Conservation (phyloP, 2,113 vertebrate species). For the Equus przewalskii region DNA sequence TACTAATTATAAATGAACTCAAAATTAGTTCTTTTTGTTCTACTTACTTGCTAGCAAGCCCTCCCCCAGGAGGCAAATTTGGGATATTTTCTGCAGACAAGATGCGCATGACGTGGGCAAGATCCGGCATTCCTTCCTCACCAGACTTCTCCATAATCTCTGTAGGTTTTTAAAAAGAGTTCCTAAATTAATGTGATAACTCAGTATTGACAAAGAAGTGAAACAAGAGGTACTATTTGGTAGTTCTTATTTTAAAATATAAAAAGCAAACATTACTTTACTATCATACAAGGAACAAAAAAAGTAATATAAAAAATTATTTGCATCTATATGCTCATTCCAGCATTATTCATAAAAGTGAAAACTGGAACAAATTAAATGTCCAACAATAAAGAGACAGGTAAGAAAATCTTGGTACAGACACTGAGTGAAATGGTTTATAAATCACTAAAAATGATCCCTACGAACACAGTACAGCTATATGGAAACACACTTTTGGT, state of each 20-base stretch:
- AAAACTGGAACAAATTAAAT: slow-evolving; percentile 31
- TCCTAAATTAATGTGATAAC: slow-evolving; percentile 71
- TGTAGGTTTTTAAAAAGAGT: slow-evolving; percentile 84
- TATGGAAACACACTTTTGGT: background rate
- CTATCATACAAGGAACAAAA: background rate
- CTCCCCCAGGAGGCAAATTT: slow-evolving; percentile 97
- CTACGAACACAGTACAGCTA: background rate
- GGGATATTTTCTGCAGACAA: slow-evolving; percentile 96
- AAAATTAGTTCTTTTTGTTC: slow-evolving; percentile 65
- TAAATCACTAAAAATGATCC: slow-evolving; percentile 31
- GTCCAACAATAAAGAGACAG: background rate
- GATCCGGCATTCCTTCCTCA: slow-evolving; percentile 97
- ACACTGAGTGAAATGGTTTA: background rate
- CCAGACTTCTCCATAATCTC: slow-evolving; percentile 96
- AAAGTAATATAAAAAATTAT: slow-evolving; percentile 18
- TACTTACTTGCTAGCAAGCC: slow-evolving; percentile 98
- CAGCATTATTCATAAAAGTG: slow-evolving; percentile 40
- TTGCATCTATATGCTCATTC: background rate
- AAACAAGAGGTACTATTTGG: slow-evolving; percentile 3
- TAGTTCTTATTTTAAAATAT: slow-evolving; percentile 9
- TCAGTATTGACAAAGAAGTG: background rate
- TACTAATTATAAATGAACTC: slow-evolving; percentile 62
- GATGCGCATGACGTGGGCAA: slow-evolving; percentile 97
- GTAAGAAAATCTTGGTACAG: background rate
- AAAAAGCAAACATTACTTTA: background rate